Base-by-base conservation (phyloP, 1,140 invertebrate species). In the Lasioglossum baleicum region DNA sequence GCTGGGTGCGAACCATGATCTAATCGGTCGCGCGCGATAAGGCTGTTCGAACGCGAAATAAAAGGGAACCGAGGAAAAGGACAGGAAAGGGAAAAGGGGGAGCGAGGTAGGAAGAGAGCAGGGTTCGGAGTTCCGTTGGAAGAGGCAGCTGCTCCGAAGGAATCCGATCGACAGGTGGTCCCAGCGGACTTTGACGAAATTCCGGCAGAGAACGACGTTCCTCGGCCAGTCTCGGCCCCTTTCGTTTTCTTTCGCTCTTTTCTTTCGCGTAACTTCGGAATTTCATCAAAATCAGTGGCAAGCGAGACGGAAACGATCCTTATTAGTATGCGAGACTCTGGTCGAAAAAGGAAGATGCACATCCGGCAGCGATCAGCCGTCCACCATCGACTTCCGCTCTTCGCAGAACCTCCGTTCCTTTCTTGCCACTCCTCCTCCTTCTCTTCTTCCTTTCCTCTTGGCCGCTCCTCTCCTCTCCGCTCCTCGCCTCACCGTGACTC, bases 321-420 rank as follows among this genome's bases (percentile, higher is more conserved):
- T 73, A 68, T 88, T 86, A 88, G 83, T 85, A 88, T 87, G 83
- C 86, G 71, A 86, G 80, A 69, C 75, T 79, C 75, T 42, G 48
- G 74, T 77, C 74, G 74, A 77, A 75, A 73, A 76, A 81, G 81
- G 83, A 88, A 88, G 81, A 85, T 87, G 81, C 81, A 87, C 86
- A 84, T 88, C 86, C 86, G 86, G 81, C 70, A 82, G 77, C 86
- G 83, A 87, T 85, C 86, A 74, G 75, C 68, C 82, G 86, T 84
- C 86, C 79, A 81, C 84, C 81, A 42, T 75, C 85, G 82, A 79
- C 85, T 87, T 87, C 85, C 86, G 83, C 75, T 85, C 80, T 88
- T 88, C 86, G 86, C 69, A 83, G 86, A 88, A 87, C 80, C 72
- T 82, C 82, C 67, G 61, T 82, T 77, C 70, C 76, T 82, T 77